Evolutionary conservation across 1,140 invertebrate genomes (phyloP), one percentile per base, ranked within the genome.

Genomic region (Mesaphorura yosii): DNA sequence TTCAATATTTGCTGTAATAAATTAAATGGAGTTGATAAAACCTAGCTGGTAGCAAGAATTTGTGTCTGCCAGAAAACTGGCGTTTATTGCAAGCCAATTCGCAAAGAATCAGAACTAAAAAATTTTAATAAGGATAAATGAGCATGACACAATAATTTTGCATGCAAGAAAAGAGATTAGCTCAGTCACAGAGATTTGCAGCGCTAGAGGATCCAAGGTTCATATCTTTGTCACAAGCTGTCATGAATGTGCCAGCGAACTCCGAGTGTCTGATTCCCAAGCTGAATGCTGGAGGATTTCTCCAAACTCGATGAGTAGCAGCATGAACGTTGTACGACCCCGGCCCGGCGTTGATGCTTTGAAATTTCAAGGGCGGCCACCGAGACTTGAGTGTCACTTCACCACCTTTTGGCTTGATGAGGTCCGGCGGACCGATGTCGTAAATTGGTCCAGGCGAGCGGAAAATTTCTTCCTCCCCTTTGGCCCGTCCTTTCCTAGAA

Each of bases 181-280:
- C 31, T 10, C n/a, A 10, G 31, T 10, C 31, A 34, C 31, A 34
- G 10, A 34, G n/a, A 34, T 34, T 34, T 34, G 10, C 31, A 34
- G 10, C n/a, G 10, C n/a, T 34, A 34, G n/a, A 34, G n/a, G n/a
- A 10, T 34, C n/a, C 10, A n/a, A 34, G n/a, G 31, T 34, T n/a
- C n/a, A n/a, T n/a, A 34, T 22, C 38, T 26, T 61, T 61, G 34
- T 61, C 59, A 49, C 52, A 55, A 3, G 49, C 44, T 17, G 59
- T 61, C 19, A 61, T 26, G 17, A 55, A 42, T 4, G 28, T 58
- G 15, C 60, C 60, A 14, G 56, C 46, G 45, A 55, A 58, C 37
- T 51, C 49, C 2, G 60, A 55, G 27, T 62, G 60, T 7, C 60
- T 37, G 23, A 58, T 58, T 25, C 60, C 60, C 27, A 60, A 12